phyloP scores from a whole-genome alignment of 1,140 invertebrate species.

The Holotrichia oblita region DNA sequence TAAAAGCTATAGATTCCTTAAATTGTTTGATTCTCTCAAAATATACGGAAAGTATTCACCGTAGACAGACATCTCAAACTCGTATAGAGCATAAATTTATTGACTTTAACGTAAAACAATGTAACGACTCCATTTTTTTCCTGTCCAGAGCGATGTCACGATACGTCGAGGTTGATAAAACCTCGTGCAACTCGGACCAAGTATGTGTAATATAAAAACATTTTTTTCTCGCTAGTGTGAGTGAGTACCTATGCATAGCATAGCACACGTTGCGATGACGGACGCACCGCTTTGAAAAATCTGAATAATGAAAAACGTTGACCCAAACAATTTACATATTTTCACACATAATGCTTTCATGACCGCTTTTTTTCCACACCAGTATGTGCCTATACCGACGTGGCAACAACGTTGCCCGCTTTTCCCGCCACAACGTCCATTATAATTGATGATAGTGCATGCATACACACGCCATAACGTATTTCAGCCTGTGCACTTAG shows the following conservation, averaged over 20 bases:
- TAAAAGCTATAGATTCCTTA: too few relatives aligned
- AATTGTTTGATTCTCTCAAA: too few relatives aligned
- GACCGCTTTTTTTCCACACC: slow-evolving; percentile 21
- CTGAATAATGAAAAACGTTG: slow-evolving; percentile 36
- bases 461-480: slow-evolving; percentile 14
- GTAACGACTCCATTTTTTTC: neutral
- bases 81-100: neutral
- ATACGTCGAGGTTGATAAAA: slow-evolving; percentile 23
- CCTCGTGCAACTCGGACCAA: neutral
- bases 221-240: neutral
- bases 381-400: neutral
- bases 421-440: neutral
- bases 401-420: neutral
- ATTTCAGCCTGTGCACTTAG: neutral
- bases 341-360: slow-evolving; percentile 36
- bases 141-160: neutral
- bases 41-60: too few relatives aligned
- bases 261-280: slow-evolving; percentile 7
- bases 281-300: slow-evolving; percentile 23
- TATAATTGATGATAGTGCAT: slow-evolving; percentile 17
- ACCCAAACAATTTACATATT: slow-evolving; percentile 37
- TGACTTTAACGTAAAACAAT: slow-evolving; percentile 18
- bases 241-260: neutral
- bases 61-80: neutral
- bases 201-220: slow-evolving; percentile 9